These are phyloP conservation scores for Pelobates cultripes DNA, from an alignment of 2,797 vertebrate species.

Conservation along the genomic window DNA sequence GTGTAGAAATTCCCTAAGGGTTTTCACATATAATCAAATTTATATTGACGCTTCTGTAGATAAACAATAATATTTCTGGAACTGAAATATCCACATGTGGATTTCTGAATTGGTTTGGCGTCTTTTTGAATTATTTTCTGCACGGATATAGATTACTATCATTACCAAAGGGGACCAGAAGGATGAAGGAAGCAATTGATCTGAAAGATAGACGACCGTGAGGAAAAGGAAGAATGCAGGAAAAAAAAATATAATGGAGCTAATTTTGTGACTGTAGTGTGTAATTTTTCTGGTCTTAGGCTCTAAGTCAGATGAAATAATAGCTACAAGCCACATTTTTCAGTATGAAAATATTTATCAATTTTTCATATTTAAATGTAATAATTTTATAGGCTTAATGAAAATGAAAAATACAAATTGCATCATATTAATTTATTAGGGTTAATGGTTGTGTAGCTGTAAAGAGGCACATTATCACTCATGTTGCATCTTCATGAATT, in stretches of 20 bases:
- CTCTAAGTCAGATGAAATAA: too few species aligned
- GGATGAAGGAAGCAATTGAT: conserved; percentile 53
- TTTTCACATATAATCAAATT: conserved; percentile 33
- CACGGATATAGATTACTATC: conserved; percentile 50
- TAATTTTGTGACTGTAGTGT: conserved; percentile 34
- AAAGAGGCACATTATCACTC: too few species aligned
- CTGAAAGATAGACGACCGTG: conserved; percentile 38
- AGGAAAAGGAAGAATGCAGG: conserved; percentile 24
- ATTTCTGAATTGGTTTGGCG: conserved; percentile 48
- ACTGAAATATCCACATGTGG: conserved; percentile 41
- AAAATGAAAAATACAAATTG: too few species aligned
- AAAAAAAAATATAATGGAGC: conserved; percentile 26
- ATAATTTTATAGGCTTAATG: too few species aligned
- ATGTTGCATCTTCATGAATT: too few species aligned
- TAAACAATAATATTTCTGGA: conserved; percentile 50
- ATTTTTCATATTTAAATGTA: too few species aligned
- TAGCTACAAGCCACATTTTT: too few species aligned
- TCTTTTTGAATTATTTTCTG: conserved; percentile 49
- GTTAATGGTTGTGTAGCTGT: too few species aligned
- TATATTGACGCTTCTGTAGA: conserved; percentile 35
- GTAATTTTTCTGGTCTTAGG: too few species aligned
- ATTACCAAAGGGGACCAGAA: conserved; percentile 53
- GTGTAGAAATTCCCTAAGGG: conserved; percentile 25
- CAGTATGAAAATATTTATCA: too few species aligned
- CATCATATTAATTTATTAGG: too few species aligned